phyloP scores from a whole-genome alignment of 2,113 vertebrate species.

The Ifrita kowaldi region DNA sequence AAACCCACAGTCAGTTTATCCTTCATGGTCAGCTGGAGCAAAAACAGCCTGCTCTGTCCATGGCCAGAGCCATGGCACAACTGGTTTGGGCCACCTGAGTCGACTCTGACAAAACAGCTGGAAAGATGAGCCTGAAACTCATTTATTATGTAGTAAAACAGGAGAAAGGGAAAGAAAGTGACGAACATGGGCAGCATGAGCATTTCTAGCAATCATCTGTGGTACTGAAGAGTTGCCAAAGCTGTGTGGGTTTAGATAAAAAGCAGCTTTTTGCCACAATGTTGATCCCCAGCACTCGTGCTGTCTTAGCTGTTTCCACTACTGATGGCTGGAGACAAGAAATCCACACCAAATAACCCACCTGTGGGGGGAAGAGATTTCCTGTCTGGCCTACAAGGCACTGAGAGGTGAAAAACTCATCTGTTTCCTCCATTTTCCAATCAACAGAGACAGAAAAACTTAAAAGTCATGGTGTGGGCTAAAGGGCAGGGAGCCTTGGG shows the following conservation, averaged over 20 bases:
- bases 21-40: not conserved
- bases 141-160: not conserved
- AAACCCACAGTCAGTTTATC: not conserved
- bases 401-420: not conserved
- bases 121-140: not conserved
- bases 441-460: not conserved
- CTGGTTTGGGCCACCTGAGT: not conserved
- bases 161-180: not conserved
- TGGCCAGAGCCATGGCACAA: not conserved
- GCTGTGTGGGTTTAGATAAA: not conserved
- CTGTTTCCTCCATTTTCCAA: not conserved
- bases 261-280: not conserved
- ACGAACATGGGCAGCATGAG: not conserved
- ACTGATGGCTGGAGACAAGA: not conserved
- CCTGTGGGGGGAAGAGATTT: not conserved
- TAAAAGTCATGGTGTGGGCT: not conserved
- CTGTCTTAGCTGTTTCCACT: not conserved
- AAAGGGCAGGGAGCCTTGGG: conserved; percentile 1
- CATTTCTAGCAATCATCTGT: not conserved
- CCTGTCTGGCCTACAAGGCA: not conserved
- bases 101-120: not conserved
- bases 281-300: not conserved
- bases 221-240: not conserved
- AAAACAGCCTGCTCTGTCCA: not conserved
- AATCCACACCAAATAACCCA: not conserved